Percentiles rank a stretch among this genome's conserved stretches.
These are phyloP conservation scores for Pemphigus obesinymphae DNA, from an alignment of 1,140 invertebrate species.

Conservation along the genomic window DNA sequence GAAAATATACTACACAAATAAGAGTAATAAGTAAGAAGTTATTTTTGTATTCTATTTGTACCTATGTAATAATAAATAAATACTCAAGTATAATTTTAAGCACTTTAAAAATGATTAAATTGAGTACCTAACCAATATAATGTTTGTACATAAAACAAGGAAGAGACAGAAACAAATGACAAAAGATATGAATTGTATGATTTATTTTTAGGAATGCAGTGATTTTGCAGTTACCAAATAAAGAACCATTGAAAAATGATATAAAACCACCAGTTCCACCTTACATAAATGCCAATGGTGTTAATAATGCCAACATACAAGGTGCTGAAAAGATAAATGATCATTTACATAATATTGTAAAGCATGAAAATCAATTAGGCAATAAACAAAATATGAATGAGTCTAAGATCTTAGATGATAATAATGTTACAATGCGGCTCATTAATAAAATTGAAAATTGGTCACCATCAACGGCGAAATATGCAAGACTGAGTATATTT, in stretches of 20 bases:
- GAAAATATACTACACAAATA: no score
- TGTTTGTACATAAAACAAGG: no score
- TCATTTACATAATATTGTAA: background rate
- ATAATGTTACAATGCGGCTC: background rate
- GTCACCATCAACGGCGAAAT: slow-evolving; percentile 25
- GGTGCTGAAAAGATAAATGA: background rate
- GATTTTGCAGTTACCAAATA: background rate
- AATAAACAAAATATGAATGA: slow-evolving; percentile 2
- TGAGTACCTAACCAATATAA: no score
- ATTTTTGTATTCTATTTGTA: background rate
- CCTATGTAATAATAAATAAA: background rate
- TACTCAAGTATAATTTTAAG: background rate
- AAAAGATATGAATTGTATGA: background rate
- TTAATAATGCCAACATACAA: slow-evolving; percentile 17
- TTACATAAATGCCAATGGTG: background rate
- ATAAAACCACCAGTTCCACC: background rate
- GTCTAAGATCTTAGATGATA: background rate
- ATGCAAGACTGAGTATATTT: slow-evolving; percentile 36
- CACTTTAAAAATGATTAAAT: background rate
- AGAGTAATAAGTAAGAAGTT: no score
- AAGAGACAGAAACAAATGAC: no score
- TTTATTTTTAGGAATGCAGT: slow-evolving; percentile 1
- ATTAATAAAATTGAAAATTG: slow-evolving; percentile 9
- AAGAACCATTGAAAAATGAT: slow-evolving; percentile 1
- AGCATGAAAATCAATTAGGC: background rate